Conservation (phyloP, 1,140 invertebrate genomes). For the Stegodyphus mimosarum region DNA sequence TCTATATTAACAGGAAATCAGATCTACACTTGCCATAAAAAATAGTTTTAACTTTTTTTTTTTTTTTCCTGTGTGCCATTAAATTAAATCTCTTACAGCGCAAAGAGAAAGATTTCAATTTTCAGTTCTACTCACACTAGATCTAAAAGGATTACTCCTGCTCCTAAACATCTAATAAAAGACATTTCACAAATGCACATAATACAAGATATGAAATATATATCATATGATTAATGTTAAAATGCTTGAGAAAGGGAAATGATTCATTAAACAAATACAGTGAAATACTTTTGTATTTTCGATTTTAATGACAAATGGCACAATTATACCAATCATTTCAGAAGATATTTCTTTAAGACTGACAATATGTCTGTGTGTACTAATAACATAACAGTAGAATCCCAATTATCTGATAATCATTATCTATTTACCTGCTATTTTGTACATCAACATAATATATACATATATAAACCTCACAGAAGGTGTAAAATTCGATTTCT, state of each 20-base stretch:
- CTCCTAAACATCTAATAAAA: conserved; percentile 44
- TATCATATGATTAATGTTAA: conserved; percentile 54
- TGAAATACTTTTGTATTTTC: background rate
- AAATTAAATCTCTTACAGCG: conserved; percentile 27
- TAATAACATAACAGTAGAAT: background rate
- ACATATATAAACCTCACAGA: no score
- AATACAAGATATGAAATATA: conserved; percentile 46
- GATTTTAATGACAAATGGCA: background rate
- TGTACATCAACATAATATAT: no score
- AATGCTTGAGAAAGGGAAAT: conserved; percentile 42
- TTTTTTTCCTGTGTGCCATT: conserved; percentile 5
- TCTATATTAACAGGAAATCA: conserved; percentile 35
- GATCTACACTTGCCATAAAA: conserved; percentile 34
- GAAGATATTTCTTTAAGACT: background rate
- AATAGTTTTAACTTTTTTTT: conserved; percentile 26
- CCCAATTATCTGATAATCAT: background rate
- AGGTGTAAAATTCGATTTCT: no score
- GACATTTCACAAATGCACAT: conserved; percentile 52
- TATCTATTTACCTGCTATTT: no score
- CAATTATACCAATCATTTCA: background rate
- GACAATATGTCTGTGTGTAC: background rate
- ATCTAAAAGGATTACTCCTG: conserved; percentile 10
- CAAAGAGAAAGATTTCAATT: conserved; percentile 18
- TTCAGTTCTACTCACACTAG: conserved; percentile 11
- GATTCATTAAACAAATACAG: background rate